These are phyloP conservation scores for Deilephila porcellus DNA, from an alignment of 2,888 invertebrate species.

Conservation along the genomic window DNA sequence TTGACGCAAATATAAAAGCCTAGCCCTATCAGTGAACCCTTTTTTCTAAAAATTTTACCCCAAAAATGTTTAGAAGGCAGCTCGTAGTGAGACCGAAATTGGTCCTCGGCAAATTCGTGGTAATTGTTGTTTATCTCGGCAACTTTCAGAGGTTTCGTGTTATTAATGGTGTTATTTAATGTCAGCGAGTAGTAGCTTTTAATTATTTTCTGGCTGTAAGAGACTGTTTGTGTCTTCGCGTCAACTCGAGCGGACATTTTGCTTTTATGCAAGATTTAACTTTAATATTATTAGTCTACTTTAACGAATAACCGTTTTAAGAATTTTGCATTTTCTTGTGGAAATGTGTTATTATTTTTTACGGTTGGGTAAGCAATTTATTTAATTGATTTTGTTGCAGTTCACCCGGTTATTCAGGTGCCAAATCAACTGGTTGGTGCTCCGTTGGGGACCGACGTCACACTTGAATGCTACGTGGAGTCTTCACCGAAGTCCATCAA, in stretches of 20 bases:
- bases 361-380: constrained; percentile 22
- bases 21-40: not conserved
- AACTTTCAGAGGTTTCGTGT: constrained; percentile 72
- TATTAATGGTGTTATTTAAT: constrained; percentile 79
- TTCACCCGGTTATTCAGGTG: constrained; percentile 95
- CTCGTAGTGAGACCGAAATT: constrained; percentile 53
- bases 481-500: constrained; percentile 96
- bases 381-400: constrained; percentile 76
- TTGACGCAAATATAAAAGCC: not conserved
- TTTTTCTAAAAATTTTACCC: constrained; percentile 37
- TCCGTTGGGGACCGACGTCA: constrained; percentile 93
- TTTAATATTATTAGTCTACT: constrained; percentile 54
- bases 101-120: constrained; percentile 59
- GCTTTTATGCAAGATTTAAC: constrained; percentile 63
- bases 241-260: constrained; percentile 63
- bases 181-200: constrained; percentile 72
- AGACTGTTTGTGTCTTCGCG: constrained; percentile 61
- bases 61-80: constrained; percentile 46
- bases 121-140: constrained; percentile 77
- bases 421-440: constrained; percentile 96
- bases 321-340: constrained; percentile 37
- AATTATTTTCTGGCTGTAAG: constrained; percentile 72
- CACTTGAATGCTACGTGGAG: constrained; percentile 95
- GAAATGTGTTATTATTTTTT: constrained; percentile 2
- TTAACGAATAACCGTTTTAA: constrained; percentile 37